Conservation (phyloP, 2,113 vertebrate genomes). For the Gymnorhina tibicen region DNA sequence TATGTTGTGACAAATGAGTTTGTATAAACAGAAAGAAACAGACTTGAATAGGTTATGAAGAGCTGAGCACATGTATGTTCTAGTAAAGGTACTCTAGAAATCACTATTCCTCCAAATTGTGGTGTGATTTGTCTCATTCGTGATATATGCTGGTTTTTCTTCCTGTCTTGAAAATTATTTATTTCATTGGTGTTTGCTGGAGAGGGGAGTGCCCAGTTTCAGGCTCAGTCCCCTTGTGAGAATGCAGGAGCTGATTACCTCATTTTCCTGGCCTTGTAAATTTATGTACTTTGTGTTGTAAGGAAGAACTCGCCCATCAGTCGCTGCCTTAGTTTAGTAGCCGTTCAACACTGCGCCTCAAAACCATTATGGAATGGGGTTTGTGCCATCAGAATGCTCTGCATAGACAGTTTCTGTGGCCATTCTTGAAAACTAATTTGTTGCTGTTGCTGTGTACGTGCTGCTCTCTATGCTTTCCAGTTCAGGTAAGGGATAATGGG, state of each 20-base stretch:
- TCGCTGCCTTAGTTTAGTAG: neutral
- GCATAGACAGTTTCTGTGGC: neutral
- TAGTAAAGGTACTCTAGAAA: neutral
- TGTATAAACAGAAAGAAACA: neutral
- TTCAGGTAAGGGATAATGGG: neutral
- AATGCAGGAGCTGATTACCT: neutral
- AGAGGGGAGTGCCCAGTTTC: neutral
- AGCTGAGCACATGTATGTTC: neutral
- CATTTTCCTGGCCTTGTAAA: neutral
- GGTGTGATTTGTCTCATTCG: neutral
- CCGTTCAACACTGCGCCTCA: neutral
- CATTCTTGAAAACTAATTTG: neutral
- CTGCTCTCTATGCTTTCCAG: neutral
- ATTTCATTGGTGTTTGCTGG: neutral
- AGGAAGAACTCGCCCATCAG: neutral
- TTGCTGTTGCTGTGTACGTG: neutral
- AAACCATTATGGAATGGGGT: neutral
- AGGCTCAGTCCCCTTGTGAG: neutral
- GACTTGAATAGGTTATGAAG: neutral
- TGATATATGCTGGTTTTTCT: neutral
- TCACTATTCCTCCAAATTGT: neutral
- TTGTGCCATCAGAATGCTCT: neutral
- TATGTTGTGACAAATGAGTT: neutral
- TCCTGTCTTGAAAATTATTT: neutral
- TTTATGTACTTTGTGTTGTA: neutral